Percentiles rank a stretch among this genome's conserved stretches.
These are phyloP conservation scores for Galeopterus variegatus DNA, from an alignment of 2,113 vertebrate genomes.

Conservation along the genomic window DNA sequence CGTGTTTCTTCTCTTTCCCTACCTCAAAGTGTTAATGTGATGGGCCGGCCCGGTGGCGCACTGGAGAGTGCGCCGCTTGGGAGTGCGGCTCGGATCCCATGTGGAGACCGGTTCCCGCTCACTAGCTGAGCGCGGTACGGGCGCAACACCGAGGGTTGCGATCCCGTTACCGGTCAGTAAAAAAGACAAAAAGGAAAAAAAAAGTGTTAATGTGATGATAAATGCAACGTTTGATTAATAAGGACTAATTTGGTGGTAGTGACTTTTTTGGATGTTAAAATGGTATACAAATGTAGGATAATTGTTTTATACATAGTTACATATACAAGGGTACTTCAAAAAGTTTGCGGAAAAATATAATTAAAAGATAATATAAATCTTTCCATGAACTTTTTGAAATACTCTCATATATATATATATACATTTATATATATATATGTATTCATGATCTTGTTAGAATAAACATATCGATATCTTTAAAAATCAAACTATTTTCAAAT, in stretches of 20 bases:
- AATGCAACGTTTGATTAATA: background rate
- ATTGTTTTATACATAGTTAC: background rate
- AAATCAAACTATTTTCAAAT: slow-evolving; percentile 19
- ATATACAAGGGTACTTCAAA: too few species aligned
- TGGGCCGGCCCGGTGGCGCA: too few species aligned
- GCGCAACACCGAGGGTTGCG: too few species aligned
- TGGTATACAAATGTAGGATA: background rate
- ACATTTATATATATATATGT: background rate
- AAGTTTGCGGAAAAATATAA: too few species aligned
- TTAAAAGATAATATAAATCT: too few species aligned
- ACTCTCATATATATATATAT: background rate
- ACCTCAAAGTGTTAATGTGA: background rate
- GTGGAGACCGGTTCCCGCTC: too few species aligned
- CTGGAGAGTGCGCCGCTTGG: too few species aligned
- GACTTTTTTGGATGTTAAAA: background rate
- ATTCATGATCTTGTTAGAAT: background rate
- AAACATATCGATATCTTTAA: background rate
- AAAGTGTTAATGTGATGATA: background rate
- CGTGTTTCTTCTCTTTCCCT: background rate
- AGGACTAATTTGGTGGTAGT: background rate
- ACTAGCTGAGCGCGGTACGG: too few species aligned
- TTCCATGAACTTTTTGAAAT: too few species aligned
- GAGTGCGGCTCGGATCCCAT: too few species aligned
- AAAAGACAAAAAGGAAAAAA: too few species aligned
- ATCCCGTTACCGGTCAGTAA: too few species aligned